Evolutionary conservation across 2,888 invertebrate species (phyloP).

Genomic region (Drosophila ezoana): DNA sequence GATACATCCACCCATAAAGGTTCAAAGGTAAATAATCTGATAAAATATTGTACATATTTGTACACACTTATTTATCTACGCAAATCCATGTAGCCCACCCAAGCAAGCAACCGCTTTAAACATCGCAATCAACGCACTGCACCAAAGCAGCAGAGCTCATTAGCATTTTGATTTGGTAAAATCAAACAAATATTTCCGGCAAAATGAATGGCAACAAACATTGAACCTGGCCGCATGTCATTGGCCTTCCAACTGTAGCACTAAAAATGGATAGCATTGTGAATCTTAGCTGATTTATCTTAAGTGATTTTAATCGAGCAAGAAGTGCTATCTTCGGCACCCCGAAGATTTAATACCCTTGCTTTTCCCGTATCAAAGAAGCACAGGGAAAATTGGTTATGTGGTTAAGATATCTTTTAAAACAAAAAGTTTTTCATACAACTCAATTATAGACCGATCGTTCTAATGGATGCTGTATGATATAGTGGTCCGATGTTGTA

Average conservation of each 20-base stretch:
- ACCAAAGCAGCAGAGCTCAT: constrained; percentile 56
- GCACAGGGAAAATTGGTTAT: no score
- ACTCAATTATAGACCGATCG: no score
- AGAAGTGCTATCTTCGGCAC: no score
- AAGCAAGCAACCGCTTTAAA: constrained; percentile 43
- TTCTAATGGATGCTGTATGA: no score
- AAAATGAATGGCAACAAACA: constrained; percentile 49
- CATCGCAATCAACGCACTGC: constrained; percentile 43
- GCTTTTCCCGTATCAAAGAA: no score
- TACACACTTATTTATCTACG: constrained; percentile 41
- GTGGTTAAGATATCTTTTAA: no score
- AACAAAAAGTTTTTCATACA: no score
- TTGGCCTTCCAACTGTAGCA: constrained; percentile 41
- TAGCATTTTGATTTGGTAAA: constrained; percentile 67
- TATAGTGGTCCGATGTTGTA: no score
- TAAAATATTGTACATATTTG: constrained; percentile 46
- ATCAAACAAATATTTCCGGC: constrained; percentile 69
- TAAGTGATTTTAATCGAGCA: no score
- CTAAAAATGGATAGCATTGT: background rate
- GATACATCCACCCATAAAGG: constrained; percentile 37
- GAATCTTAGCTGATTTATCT: no score
- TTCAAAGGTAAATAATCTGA: constrained; percentile 77
- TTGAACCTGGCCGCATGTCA: constrained; percentile 52
- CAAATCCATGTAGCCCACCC: constrained; percentile 31
- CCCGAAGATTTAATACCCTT: no score